These are phyloP conservation scores for Hirudinaria manillensis DNA, from an alignment of 2,888 invertebrate species.

Conservation along the genomic window DNA sequence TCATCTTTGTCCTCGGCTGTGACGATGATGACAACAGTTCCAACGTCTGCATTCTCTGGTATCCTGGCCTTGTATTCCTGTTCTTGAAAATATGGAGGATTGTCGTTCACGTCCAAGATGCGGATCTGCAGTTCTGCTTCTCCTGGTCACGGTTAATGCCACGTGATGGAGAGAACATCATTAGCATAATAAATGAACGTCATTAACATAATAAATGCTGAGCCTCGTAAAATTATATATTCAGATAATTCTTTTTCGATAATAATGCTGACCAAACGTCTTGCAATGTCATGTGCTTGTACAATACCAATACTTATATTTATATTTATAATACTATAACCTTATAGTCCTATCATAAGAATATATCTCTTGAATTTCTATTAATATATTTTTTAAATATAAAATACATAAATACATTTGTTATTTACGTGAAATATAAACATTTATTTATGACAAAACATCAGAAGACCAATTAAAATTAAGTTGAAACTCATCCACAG, in stretches of 20 bases:
- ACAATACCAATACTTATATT: not conserved
- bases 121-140: constrained; percentile 96
- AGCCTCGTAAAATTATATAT: too few species aligned
- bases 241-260: too few species aligned
- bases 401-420: too few species aligned
- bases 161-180: not conserved
- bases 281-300: not conserved
- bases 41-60: constrained; percentile 87
- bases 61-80: constrained; percentile 92
- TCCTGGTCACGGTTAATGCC: constrained; percentile 62
- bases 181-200: not conserved
- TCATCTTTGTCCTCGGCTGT: constrained; percentile 97
- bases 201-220: too few species aligned
- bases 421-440: too few species aligned
- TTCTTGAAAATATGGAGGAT: constrained; percentile 95
- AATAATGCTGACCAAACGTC: too few species aligned
- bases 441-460: too few species aligned
- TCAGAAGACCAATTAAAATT: too few species aligned
- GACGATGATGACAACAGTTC: constrained; percentile 84
- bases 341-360: too few species aligned
- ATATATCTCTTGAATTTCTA: too few species aligned
- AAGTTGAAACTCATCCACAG: too few species aligned
- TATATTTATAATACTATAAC: not conserved
- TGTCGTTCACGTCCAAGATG: constrained; percentile 98
- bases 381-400: too few species aligned